Base-by-base conservation (phyloP, 2,113 vertebrate genomes). In the Hirundichthys speculiger region DNA sequence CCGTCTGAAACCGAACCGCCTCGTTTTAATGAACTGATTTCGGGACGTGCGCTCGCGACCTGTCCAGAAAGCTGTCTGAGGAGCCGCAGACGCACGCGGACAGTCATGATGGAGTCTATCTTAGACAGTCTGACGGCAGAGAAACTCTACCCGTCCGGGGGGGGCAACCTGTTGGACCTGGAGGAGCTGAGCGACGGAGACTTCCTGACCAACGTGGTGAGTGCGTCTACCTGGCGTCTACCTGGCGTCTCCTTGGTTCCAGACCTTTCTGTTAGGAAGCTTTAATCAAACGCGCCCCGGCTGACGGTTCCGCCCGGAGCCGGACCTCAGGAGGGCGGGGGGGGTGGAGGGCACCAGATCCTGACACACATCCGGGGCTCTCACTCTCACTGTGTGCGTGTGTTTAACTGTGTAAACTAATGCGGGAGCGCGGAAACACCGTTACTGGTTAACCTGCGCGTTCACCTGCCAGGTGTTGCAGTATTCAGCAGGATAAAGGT, bases 161-260 rank as follows among this genome's bases (percentile, higher is more conserved):
- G 83, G 0, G 49, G 34, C 80, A 86, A 90, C 89, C 89, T 90
- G 87, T 89, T 90, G 87, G 89, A 90, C 80, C 86, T 90, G 84
- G 89, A 90, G 70, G 89, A 90, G 19, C 86, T 90, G 55, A 85
- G 79, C 72, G 89, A 90, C 49, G 89, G 87, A 58, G 89, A 90
- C 45, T 90, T 90, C 64, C 89, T 90, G 70, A 81, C 87, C 16
- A 89, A 88, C 4, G 89, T 88, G 89, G 89, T 90, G 73, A 86
- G 89, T 64, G 27, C 12, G 13, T n/a, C n/a, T n/a, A n/a, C n/a
- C n/a, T n/a, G n/a, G n/a, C n/a, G n/a, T n/a, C n/a, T n/a, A n/a
- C n/a, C n/a, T n/a, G n/a, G n/a, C n/a, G n/a, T n/a, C n/a, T n/a
- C n/a, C n/a, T n/a, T n/a, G n/a, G n/a, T n/a, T n/a, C n/a, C n/a